Base-by-base conservation (phyloP, 2,888 invertebrate species). In the Drosophila heteroneura region DNA sequence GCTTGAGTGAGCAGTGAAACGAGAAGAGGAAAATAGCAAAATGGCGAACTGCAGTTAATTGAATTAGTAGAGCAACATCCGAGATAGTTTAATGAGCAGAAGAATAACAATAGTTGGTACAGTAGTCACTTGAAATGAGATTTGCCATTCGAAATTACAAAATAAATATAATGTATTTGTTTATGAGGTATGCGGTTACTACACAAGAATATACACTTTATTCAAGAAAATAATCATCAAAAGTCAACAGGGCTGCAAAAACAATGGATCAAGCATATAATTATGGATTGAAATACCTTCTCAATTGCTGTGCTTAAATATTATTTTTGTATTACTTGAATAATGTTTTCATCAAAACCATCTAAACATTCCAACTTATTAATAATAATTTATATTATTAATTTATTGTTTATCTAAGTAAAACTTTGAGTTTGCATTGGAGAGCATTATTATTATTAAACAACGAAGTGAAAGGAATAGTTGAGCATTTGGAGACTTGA, bases 1-100 rank as follows among this genome's bases (percentile, higher is more conserved):
- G 70, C 68, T 63, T 68, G 65, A 66, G 81, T 62, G 54, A 58
- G 66, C 41, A 39, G 73, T 41, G 51, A 67, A 67, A 49, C 44
- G 49, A 53, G 64, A 59, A 70, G 63, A 69, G 79, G 61, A 66
- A 80, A 68, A 58, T 53, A 30, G 32, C 37, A 30, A 39, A 53
- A 59, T 64, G 59, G 73, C 63, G 54, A 74, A 69, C 71, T 80
- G 78, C 73, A 74, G 78, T 80, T 84, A 83, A 83, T 84, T 83
- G 82, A 82, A 83, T 82, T 75, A 71, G 66, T 56, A 6, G 56
- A 58, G 62, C 52, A 49, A 33, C 28, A 37, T 51, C 33, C 3
- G 71, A 22, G 33, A 22, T 37, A 30, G 49, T 58, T 57, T 28
- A 52, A 56, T 37, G 47, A 44, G 33, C 41, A 26, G 26, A 33